phyloP scores from a whole-genome alignment of 53 echinoderm and acorn worm species.

The Paelopatides confundens region DNA sequence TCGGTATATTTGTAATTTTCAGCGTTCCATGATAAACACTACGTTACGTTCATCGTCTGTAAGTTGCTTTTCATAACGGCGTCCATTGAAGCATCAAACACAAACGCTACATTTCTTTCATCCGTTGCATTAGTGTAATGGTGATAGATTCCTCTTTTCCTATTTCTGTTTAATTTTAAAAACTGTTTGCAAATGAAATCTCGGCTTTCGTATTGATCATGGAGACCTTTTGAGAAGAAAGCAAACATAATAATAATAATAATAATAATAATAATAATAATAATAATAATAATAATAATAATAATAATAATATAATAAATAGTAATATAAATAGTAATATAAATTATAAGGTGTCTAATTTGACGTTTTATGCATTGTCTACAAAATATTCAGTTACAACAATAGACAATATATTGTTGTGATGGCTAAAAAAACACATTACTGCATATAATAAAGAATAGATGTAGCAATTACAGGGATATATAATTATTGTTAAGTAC shows the following conservation, averaged over 20 bases:
- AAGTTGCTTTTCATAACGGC: slow-evolving; percentile 67
- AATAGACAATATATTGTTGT: too few species aligned
- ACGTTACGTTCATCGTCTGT: slow-evolving; percentile 66
- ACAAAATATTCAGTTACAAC: too few species aligned
- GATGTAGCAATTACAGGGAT: too few species aligned
- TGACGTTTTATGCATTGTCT: too few species aligned
- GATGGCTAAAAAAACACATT: too few species aligned
- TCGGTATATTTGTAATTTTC: background rate
- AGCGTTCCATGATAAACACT: background rate
- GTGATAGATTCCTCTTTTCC: slow-evolving; percentile 68
- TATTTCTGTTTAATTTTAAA: slow-evolving; percentile 51
- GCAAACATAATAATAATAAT: background rate
- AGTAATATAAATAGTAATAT: too few species aligned
- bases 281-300: too few species aligned
- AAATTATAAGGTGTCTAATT: too few species aligned
- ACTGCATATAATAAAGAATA: too few species aligned
- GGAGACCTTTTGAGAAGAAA: slow-evolving; percentile 48
- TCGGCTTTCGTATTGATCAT: slow-evolving; percentile 56
- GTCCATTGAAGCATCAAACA: slow-evolving; percentile 79
- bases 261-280: too few species aligned
- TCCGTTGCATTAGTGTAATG: slow-evolving; percentile 79
- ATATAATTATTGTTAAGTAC: too few species aligned
- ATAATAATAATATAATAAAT: too few species aligned
- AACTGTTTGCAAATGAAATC: slow-evolving; percentile 67
- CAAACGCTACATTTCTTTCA: slow-evolving; percentile 76